phyloP scores from a whole-genome alignment of 2,888 invertebrate species.

The Sinhomidia bicolor region DNA sequence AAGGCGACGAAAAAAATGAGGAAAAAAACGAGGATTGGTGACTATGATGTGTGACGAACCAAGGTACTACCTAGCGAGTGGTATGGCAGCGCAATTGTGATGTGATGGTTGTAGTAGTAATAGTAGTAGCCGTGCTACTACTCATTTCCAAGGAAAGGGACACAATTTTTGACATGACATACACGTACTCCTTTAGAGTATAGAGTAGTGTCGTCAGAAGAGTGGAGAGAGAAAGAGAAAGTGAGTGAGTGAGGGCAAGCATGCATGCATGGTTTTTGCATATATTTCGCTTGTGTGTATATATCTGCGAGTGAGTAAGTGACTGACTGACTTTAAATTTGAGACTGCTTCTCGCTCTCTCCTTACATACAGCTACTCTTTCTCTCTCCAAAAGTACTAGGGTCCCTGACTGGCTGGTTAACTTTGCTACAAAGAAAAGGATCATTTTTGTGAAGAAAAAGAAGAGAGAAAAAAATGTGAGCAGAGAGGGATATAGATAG shows the following conservation, averaged over 20 bases:
- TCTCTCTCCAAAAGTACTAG: background rate
- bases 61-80: background rate
- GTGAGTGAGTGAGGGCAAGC: background rate
- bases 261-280: slow-evolving; percentile 13
- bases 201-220: background rate
- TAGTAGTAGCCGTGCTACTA: background rate
- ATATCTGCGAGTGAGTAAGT: background rate
- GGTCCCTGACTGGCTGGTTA: background rate
- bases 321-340: slow-evolving; percentile 7
- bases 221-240: background rate
- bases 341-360: background rate
- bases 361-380: background rate
- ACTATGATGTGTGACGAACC: background rate
- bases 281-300: slow-evolving; percentile 13
- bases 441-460: background rate
- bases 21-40: background rate
- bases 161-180: slow-evolving; percentile 30
- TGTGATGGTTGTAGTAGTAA: background rate
- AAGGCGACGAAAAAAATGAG: background rate
- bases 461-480: background rate
- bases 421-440: slow-evolving; percentile 2
- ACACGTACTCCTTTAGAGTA: slow-evolving; percentile 20
- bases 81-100: background rate
- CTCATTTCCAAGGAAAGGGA: slow-evolving; percentile 16
- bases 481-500: background rate